Conservation (phyloP, 2,113 vertebrate genomes). For the Poeciliopsis prolifica region DNA sequence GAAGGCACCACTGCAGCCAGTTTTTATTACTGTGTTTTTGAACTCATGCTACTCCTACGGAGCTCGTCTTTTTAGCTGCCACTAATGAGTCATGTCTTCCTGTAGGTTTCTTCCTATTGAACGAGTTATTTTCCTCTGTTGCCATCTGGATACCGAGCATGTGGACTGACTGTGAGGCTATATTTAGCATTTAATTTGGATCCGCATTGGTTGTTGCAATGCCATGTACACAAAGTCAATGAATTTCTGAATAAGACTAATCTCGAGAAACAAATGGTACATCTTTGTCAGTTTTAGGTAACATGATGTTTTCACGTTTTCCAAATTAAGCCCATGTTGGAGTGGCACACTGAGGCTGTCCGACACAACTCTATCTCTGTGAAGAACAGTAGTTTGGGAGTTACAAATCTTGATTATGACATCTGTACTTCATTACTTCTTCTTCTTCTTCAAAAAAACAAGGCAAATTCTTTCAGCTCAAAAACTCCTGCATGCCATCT, state of each 20-base stretch:
- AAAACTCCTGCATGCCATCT: constrained; percentile 37
- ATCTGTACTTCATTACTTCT: constrained; percentile 4
- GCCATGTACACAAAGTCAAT: neutral
- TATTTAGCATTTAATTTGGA: too few relatives aligned
- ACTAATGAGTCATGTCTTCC: too few relatives aligned
- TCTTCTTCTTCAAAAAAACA: constrained; percentile 7
- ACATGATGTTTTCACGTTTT: too few relatives aligned
- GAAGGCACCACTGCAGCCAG: too few relatives aligned
- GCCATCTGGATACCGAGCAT: neutral
- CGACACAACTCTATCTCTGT: neutral
- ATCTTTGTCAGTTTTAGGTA: too few relatives aligned
- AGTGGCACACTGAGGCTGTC: neutral
- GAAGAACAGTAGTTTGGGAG: neutral
- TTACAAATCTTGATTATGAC: neutral
- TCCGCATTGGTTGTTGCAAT: neutral
- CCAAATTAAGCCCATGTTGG: neutral
- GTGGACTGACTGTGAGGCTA: neutral
- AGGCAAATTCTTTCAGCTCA: constrained; percentile 33
- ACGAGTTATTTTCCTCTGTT: too few relatives aligned
- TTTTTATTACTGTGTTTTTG: neutral
- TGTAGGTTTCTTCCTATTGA: too few relatives aligned
- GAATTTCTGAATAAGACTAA: neutral
- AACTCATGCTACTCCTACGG: neutral
- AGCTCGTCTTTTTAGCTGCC: neutral
- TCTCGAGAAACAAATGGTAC: too few relatives aligned